Base-by-base conservation (phyloP, 2,797 vertebrate genomes). In the Galagoides demidoff region DNA sequence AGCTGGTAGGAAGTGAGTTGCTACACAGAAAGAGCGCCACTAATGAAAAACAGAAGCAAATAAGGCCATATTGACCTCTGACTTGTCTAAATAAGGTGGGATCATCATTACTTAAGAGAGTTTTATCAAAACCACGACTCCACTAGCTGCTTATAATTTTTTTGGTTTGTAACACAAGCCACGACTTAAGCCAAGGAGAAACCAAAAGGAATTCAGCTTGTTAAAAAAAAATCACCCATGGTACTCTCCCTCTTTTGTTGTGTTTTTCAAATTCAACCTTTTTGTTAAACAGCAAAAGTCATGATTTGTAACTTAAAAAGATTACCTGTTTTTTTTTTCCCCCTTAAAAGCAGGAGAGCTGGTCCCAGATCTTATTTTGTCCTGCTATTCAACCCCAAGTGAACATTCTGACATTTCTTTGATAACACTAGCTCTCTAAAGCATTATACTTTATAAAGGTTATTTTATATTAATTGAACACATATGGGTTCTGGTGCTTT, bases 1-100 rank as follows among this genome's bases (percentile, higher is more conserved):
- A 98, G 97, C 98, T 98, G 98, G 98, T 98, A 99, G 98, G 98
- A 99, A 99, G 99, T 98, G 98, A 97, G 98, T 98, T 98, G 97
- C 98, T 98, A 98, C 98, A 98, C 98, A 98, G 99, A 93, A 97
- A 93, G 96, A 97, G 96, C 79, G 63, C 22, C 97, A 89, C 97
- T 98, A 98, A 98, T 98, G 98, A 98, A 98, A 98, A 98, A 88
- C 96, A 97, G 97, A 98, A 97, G 98, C 98, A 98, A 98, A 98
- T 98, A 98, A 98, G 98, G 97, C 98, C 97, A 89, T 97, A 97
- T 96, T 98, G 99, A 99, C 98, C 98, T 97, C 94, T 98, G 97
- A 97, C 98, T 98, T 98, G 95, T 98, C 98, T 98, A 98, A 98
- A 98, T 98, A 98, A 97, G 97, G 97, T 97, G 97, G 98, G 97